A percentile compares a stretch with the other conserved stretches of the same genome.
These are phyloP conservation scores for Aphidius colemani DNA, from an alignment of 2,888 invertebrate species.

Conservation along the genomic window DNA sequence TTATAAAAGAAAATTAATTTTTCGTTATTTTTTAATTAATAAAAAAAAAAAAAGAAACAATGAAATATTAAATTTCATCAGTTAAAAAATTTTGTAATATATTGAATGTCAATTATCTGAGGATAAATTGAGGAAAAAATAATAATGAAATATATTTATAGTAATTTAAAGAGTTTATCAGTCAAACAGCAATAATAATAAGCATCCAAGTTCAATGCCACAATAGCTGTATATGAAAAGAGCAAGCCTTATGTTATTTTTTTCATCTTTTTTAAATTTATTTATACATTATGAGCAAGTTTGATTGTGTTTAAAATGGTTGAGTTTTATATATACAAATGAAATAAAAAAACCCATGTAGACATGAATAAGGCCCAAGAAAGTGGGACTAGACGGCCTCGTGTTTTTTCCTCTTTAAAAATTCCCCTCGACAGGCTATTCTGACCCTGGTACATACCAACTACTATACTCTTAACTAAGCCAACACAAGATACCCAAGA, in stretches of 20 bases:
- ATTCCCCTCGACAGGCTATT: background rate
- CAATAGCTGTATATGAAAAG: slow-evolving; percentile 2
- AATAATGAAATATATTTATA: too few relatives aligned
- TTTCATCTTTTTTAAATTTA: background rate
- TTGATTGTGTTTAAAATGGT: background rate
- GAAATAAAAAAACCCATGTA: background rate
- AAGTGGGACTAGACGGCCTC: slow-evolving; percentile 24
- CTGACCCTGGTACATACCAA: background rate
- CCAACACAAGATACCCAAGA: slow-evolving; percentile 19
- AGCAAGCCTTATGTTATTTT: slow-evolving; percentile 1
- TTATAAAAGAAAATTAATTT: too few relatives aligned
- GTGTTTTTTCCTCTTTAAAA: slow-evolving; percentile 14
- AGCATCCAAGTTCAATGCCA: slow-evolving; percentile 19
- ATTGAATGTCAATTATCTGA: too few relatives aligned
- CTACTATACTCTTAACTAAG: background rate
- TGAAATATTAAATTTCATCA: too few relatives aligned
- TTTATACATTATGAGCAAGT: too few relatives aligned
- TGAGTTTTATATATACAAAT: background rate
- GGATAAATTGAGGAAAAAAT: too few relatives aligned
- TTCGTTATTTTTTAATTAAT: too few relatives aligned
- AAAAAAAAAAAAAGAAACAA: too few relatives aligned
- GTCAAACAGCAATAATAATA: background rate
- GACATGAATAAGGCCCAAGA: background rate
- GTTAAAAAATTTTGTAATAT: too few relatives aligned
- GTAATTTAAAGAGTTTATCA: too few relatives aligned